Evolutionary conservation across 2,797 vertebrate species (phyloP), one percentile per base, ranked within the genome.

Genomic region (Pampus argenteus): DNA sequence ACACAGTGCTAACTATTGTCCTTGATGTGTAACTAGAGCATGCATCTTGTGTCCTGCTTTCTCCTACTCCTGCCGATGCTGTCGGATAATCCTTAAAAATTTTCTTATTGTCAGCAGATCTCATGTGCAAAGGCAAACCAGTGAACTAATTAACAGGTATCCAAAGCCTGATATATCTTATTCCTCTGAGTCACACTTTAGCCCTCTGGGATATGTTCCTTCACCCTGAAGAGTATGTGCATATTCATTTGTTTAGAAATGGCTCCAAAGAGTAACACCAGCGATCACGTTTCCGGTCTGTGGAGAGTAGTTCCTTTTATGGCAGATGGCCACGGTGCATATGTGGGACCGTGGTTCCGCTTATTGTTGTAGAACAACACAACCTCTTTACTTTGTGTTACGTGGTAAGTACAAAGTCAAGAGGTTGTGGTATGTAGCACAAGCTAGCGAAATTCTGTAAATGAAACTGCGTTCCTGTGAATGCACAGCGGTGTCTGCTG

Each of bases 11-110:
- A 63, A 31, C 10, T 47, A 22, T 54, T 23, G 25, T 56, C 59
- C 50, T 76, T 57, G 61, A 68, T 75, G 65, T 78, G 50, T 76
- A 88, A 80, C 72, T 48, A 71, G 29, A 71, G 54, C 62, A 64
- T 40, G 38, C 31, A 50, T 68, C 45, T 49, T 26, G 31, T 68
- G 42, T 70, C 69, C 74, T 40, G 62, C 58, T 71, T 75, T 63
- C 64, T 74, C 61, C 65, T 36, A 61, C 48, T 68, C 63, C 38
- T 52, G 29, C 48, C 71, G 82, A 26, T 47, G 63, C 70, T 49
- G 66, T 81, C 79, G 23, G 66, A 28, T 77, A 75, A 76, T 71
- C 10, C 29, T 61, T 63, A 23, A 52, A 65, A 14, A 40, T 40
- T 40, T 40, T 15, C 38, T 18, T 18, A 18, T 8, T 44, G 40